These are phyloP conservation scores for Yponomeuta evonymella DNA, from an alignment of 2,888 invertebrate genomes.

Conservation along the genomic window DNA sequence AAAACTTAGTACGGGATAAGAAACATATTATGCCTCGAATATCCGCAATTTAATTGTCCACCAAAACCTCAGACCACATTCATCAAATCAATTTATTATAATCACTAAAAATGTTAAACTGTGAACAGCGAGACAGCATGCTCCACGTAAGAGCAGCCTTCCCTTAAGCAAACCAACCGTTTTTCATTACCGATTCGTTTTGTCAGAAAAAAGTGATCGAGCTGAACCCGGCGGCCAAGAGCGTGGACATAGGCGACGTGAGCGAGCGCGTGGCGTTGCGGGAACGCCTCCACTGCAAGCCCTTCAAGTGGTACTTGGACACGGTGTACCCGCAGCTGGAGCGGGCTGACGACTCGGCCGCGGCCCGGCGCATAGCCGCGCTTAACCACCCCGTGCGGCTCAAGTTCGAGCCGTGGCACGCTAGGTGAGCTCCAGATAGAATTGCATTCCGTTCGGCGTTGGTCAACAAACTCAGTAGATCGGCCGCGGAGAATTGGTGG, in stretches of 20 bases:
- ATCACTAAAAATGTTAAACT: too few relatives aligned
- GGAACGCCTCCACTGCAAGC: slow-evolving; percentile 83
- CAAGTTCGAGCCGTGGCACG: slow-evolving; percentile 89
- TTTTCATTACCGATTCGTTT: too few relatives aligned
- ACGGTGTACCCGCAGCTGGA: slow-evolving; percentile 89
- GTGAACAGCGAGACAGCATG: too few relatives aligned
- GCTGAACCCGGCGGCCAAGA: slow-evolving; percentile 77
- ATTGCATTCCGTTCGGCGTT: too few relatives aligned
- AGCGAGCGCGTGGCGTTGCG: slow-evolving; percentile 83
- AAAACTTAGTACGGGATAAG: too few relatives aligned
- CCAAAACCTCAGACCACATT: too few relatives aligned
- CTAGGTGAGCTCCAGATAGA: slow-evolving; percentile 55
- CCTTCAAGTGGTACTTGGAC: slow-evolving; percentile 92
- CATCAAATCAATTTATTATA: too few relatives aligned
- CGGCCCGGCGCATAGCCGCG: slow-evolving; percentile 75
- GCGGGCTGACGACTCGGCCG: slow-evolving; percentile 76
- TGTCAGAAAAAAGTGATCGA: slow-evolving; percentile 78
- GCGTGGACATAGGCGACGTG: slow-evolving; percentile 86
- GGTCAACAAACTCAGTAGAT: too few relatives aligned
- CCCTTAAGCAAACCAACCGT: neutral
- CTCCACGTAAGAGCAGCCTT: too few relatives aligned
- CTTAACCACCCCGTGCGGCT: slow-evolving; percentile 76
- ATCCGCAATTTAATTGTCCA: too few relatives aligned
- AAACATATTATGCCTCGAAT: too few relatives aligned
- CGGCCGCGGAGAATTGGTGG: too few relatives aligned